Base-by-base conservation (phyloP, 2,888 invertebrate species). In the Argynnis bischoffii region DNA sequence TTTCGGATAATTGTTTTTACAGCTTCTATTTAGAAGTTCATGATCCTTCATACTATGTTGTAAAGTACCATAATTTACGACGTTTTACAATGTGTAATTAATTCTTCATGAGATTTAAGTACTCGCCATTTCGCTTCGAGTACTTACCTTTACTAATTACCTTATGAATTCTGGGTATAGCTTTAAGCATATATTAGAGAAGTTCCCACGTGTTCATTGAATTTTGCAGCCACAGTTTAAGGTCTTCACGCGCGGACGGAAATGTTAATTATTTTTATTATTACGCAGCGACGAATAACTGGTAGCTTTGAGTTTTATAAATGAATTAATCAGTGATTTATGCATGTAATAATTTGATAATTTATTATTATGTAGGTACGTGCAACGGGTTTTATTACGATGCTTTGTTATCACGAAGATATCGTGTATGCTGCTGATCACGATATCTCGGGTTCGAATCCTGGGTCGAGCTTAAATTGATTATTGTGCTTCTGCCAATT, bases 181-280 rank as follows among this genome's bases (percentile, higher is more conserved):
- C 26, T 48, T 64, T 54, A 31, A 48, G 56, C 53, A 57, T 55
- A 59, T 67, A 67, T 64, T 64, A 47, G 59, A 50, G 60, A 68
- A 64, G 59, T 74, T 74, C 74, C 69, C 74, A 74, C 74, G 74
- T 69, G 72, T 69, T 63, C 66, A 73, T 66, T 69, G 48, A 50
- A 53, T 69, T 18, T 64, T 66, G 66, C 63, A 63, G 56, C 55
- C 69, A 67, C 64, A 69, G 66, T 72, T 69, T 68, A 72, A 74
- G 73, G 73, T 66, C 69, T 67, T 66, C 51, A 72, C 64, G 74
- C 74, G 47, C 63, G 59, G 64, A n/a, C 64, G 70, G 35, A 57
- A 35, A 26, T 11, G 11, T 14, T 70, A 64, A 66, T 70, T 66
- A 54, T 53, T n/a, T n/a, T n/a, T 41, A 31, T 59, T 53, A 55